phyloP scores from a whole-genome alignment of 2,113 vertebrate species.

The Sceloporus tristichus region DNA sequence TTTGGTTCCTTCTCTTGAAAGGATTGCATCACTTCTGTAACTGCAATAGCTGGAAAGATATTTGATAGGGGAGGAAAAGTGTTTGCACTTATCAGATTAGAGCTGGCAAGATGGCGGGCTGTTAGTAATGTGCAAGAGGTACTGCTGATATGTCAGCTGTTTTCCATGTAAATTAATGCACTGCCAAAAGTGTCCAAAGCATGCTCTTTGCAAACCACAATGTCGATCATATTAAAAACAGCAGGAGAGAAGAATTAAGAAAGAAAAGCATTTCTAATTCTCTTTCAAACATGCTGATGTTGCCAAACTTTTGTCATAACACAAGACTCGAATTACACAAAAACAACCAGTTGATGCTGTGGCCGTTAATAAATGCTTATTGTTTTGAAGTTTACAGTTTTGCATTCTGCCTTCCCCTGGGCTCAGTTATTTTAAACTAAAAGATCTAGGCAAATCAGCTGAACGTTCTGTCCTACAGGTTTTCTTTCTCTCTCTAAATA shows the following conservation, averaged over 20 bases:
- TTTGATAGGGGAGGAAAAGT: constrained; percentile 50
- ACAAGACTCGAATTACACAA: constrained; percentile 76
- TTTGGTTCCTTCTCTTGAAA: constrained; percentile 46
- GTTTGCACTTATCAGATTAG: constrained; percentile 64
- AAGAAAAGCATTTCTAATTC: constrained; percentile 87
- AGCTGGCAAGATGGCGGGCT: constrained; percentile 30
- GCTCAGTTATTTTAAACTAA: constrained; percentile 64
- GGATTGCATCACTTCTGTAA: constrained; percentile 52
- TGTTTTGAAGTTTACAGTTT: constrained; percentile 75
- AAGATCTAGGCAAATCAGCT: constrained; percentile 70
- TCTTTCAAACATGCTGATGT: constrained; percentile 75
- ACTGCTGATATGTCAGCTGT: constrained; percentile 71
- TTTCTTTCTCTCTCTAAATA: constrained; percentile 46
- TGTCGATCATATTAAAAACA: constrained; percentile 84
- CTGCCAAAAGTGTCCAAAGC: constrained; percentile 76
- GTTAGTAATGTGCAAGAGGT: constrained; percentile 53
- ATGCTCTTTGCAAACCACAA: constrained; percentile 78
- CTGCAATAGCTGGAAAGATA: constrained; percentile 56
- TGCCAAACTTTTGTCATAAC: constrained; percentile 84
- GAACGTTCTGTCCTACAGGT: constrained; percentile 53
- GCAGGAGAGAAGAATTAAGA: constrained; percentile 82
- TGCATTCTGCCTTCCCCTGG: constrained; percentile 67
- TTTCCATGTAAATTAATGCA: constrained; percentile 79
- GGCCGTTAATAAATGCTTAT: constrained; percentile 78
- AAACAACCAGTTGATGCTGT: constrained; percentile 72